Evolutionary conservation across 2,797 vertebrate species (phyloP).

Genomic region (Phalanger gymnotis): DNA sequence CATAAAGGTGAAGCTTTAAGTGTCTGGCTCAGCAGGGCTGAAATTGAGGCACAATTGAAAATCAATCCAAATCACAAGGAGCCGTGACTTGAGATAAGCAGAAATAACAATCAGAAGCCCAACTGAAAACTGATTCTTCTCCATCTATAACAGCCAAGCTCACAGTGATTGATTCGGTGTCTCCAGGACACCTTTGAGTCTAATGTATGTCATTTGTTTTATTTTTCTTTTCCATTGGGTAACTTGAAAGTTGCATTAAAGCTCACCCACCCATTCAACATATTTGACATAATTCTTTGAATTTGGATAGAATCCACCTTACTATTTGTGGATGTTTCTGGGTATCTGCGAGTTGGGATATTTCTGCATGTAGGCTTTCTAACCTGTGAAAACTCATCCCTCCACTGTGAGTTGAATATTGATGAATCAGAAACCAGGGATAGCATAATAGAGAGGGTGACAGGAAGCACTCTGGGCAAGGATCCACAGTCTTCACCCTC

Average conservation of each 20-base stretch:
- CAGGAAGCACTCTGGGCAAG: neutral
- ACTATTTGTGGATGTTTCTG: neutral
- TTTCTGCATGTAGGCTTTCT: neutral
- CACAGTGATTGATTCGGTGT: neutral
- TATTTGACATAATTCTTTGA: constrained; percentile 2
- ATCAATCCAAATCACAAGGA: neutral
- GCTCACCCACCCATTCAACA: constrained; percentile 3
- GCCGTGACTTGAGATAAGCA: constrained; percentile 2
- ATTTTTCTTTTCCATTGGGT: constrained; percentile 29
- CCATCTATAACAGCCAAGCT: constrained; percentile 22
- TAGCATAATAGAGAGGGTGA: constrained; percentile 6
- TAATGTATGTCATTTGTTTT: constrained; percentile 33
- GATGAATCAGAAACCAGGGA: constrained; percentile 20
- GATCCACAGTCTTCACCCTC: neutral
- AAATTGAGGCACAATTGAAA: constrained; percentile 15
- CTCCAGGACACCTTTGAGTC: neutral
- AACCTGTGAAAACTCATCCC: neutral
- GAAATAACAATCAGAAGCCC: neutral
- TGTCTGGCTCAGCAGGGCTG: neutral
- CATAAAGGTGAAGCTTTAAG: neutral
- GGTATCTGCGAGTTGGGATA: neutral
- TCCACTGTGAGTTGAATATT: neutral
- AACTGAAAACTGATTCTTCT: constrained; percentile 16
- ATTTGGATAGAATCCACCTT: neutral
- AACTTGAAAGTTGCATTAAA: constrained; percentile 20